Percentiles rank a stretch among this genome's conserved stretches.
phyloP scores from a whole-genome alignment of 2,797 vertebrate genomes.

The Echeneis naucrates region DNA sequence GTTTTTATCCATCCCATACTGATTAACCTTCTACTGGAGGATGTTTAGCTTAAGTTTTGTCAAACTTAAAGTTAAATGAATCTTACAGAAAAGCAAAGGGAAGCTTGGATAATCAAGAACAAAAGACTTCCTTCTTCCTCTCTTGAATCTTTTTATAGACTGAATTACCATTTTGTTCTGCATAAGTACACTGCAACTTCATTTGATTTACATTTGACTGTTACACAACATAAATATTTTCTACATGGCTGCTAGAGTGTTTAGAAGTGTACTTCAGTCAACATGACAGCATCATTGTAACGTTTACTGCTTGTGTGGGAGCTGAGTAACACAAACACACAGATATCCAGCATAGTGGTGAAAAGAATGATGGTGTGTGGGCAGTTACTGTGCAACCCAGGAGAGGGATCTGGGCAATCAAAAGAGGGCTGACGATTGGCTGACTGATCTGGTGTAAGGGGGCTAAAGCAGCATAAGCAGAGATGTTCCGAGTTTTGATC shows the following conservation, averaged over 20 bases:
- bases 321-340: background rate
- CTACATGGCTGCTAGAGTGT: background rate
- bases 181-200: background rate
- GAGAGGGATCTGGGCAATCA: too few relatives aligned
- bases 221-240: background rate
- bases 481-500: background rate
- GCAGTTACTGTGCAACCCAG: too few relatives aligned
- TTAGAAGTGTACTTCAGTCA: background rate
- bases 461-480: background rate
- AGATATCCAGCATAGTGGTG: background rate
- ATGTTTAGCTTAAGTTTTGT: background rate
- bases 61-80: background rate
- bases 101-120: background rate
- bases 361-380: background rate
- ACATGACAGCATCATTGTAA: background rate
- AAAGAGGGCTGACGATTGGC: background rate
- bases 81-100: constrained; percentile 25
- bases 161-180: background rate
- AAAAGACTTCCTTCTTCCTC: background rate
- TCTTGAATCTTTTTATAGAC: background rate
- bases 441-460: background rate
- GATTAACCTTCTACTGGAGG: background rate
- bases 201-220: constrained; percentile 12
- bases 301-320: constrained; percentile 7
- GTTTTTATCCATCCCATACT: background rate